phyloP scores from a whole-genome alignment of 2,113 vertebrate genomes.

The Rhombomys opimus region DNA sequence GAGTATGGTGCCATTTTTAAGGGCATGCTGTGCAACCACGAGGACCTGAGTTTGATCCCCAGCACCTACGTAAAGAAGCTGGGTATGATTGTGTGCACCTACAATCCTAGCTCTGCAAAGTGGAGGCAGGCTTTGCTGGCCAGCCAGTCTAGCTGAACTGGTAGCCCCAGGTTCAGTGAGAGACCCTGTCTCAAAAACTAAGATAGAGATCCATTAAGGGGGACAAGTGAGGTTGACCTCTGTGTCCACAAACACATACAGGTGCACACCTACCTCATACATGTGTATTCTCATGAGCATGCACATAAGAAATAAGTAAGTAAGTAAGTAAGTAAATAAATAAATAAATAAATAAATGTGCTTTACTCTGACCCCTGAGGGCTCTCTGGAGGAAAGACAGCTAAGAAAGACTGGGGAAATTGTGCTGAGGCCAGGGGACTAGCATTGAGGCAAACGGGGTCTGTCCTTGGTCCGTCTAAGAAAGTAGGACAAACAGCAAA shows the following conservation, averaged over 20 bases:
- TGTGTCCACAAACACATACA: no score
- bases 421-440: neutral
- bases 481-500: neutral
- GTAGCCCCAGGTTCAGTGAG: neutral
- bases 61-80: neutral
- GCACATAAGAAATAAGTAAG: neutral
- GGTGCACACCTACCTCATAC: neutral
- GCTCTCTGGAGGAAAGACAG: neutral
- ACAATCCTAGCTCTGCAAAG: neutral
- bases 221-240: neutral
- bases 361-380: neutral
- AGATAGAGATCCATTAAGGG: neutral
- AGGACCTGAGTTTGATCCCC: neutral
- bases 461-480: neutral
- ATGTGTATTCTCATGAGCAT: neutral
- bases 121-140: neutral
- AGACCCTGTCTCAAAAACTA: neutral
- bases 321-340: neutral
- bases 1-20: neutral
- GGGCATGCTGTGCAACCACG: neutral
- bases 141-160: neutral
- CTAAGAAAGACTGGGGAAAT: neutral
- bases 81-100: no score
- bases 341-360: neutral
- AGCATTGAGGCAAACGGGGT: neutral